These are phyloP conservation scores for Syndactyla subalaris DNA, from an alignment of 2,797 vertebrate species.

Conservation along the genomic window DNA sequence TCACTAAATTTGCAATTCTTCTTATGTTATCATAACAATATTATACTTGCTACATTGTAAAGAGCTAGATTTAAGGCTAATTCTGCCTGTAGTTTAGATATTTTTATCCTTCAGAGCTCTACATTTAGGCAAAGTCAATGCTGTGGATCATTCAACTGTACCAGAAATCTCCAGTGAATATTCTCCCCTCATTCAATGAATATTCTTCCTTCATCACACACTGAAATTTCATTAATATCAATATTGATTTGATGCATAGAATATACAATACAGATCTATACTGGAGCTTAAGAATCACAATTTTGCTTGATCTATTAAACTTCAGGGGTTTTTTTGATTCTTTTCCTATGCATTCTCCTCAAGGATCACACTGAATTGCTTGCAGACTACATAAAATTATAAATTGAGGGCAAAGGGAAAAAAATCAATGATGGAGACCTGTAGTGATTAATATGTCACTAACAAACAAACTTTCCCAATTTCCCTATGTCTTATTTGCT, in stretches of 20 bases:
- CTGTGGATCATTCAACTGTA: neutral
- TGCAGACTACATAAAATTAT: constrained; percentile 11
- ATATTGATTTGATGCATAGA: neutral
- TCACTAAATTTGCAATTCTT: neutral
- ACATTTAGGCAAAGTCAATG: neutral
- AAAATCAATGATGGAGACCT: neutral
- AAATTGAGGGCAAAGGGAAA: constrained; percentile 12
- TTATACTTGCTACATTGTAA: neutral
- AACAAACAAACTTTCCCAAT: neutral
- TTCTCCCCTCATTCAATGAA: neutral
- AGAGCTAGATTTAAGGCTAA: neutral
- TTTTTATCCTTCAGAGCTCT: neutral
- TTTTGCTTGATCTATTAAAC: neutral
- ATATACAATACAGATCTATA: neutral
- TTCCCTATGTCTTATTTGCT: neutral
- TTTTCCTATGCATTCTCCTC: neutral
- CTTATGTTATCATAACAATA: neutral
- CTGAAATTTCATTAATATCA: neutral
- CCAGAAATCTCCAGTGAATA: neutral
- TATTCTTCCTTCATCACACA: neutral
- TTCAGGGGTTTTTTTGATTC: constrained; percentile 1
- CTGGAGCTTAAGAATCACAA: neutral
- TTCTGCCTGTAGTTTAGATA: neutral
- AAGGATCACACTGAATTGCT: constrained; percentile 13
- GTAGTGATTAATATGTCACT: constrained; percentile 5